Base-by-base conservation (phyloP, 2,113 vertebrate genomes). In the Pomatostomus ruficeps region DNA sequence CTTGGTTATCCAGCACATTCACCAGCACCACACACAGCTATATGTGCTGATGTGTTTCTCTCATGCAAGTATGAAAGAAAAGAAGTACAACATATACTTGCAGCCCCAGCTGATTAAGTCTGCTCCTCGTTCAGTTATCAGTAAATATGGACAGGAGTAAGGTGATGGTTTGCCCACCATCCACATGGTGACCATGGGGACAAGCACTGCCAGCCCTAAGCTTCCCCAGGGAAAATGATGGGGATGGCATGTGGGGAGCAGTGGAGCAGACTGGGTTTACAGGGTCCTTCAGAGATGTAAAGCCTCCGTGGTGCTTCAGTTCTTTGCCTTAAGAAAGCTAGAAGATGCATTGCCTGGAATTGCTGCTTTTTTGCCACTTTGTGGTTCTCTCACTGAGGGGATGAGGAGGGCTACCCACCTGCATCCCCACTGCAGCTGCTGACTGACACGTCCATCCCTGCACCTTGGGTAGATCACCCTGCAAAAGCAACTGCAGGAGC, bases 151-250 rank as follows among this genome's bases (percentile, higher is more conserved):
- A 61, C 13, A 65, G 18, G 11, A 52, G 24, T 49, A 62, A 79
- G 40, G 57, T 5, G 15, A 33, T 8, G 18, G 24, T 49, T 49
- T 85, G 26, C 40, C 42, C 81, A 57, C 40, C 0, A 4, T 75
- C 57, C 49, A 58, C 1, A 1, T 35, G 40, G 45, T 10, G 28
- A 59, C 12, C 35, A 43, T 1, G 1, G 3, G 45, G n/a, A 45
- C 3, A 18, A 72, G 48, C 20, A 35, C 9, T 55, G 49, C 17
- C n/a, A 40, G 42, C 11, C 68, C 29, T 48, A 65, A 90, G 28
- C 11, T 75, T 43, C 61, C 23, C 25, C 52, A 51, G 31, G 4
- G 1, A 6, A 58, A 49, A 73, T 2, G 0, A 35, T 0, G 2
- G 42, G 33, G 29, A 24, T 45, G 38, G 35, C 9, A 25, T 0